Evolutionary conservation across 2,797 vertebrate genomes (phyloP).

Genomic region (Sarcoramphus papa): DNA sequence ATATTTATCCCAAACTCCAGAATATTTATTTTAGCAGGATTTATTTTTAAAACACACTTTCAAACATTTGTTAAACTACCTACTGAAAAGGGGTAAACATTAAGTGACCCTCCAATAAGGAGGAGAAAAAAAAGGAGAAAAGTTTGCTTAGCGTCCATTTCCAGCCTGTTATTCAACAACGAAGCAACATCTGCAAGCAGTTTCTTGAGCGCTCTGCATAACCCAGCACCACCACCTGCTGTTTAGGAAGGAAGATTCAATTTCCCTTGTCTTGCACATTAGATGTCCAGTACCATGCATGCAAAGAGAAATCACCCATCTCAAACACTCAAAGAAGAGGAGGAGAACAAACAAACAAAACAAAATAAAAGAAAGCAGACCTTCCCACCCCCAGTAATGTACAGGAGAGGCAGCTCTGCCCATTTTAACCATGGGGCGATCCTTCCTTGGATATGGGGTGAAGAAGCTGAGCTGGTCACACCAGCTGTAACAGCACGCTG

Average conservation of each 20-base stretch:
- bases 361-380: neutral
- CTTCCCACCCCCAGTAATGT: neutral
- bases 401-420: neutral
- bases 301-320: neutral
- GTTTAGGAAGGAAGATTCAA: conserved; percentile 47
- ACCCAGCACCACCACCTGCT: conserved; percentile 70
- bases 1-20: neutral
- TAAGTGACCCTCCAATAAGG: neutral
- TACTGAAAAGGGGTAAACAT: neutral
- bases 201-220: neutral
- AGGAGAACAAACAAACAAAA: neutral
- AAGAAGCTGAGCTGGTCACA: neutral
- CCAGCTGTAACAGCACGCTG: neutral
- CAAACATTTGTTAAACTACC: neutral
- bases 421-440: fast-evolving
- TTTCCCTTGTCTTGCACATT: neutral
- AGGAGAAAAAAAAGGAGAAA: neutral
- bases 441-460: neutral
- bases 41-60: neutral
- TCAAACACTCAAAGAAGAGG: neutral
- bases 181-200: neutral
- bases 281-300: neutral
- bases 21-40: neutral
- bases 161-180: neutral
- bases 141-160: neutral